Evolutionary conservation across 1,140 invertebrate genomes (phyloP).

Genomic region (Xylocopa sonorina): DNA sequence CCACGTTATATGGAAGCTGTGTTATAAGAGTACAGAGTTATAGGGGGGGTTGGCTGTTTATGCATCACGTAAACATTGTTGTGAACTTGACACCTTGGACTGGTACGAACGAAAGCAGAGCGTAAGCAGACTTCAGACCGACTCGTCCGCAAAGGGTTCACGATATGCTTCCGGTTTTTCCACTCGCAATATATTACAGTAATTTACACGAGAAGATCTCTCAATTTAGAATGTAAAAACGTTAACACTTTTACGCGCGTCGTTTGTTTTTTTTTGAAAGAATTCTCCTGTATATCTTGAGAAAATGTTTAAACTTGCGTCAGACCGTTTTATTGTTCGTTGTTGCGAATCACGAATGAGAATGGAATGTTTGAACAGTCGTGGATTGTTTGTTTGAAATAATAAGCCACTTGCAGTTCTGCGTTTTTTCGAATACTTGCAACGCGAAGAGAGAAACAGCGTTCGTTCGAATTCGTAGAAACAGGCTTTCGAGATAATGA

Average conservation of each 20-base stretch:
- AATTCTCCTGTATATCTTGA: neutral
- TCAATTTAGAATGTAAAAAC: slow-evolving; percentile 1
- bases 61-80: too few relatives aligned
- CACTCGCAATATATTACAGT: slow-evolving; percentile 14
- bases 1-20: too few relatives aligned
- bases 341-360: slow-evolving; percentile 17
- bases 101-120: too few relatives aligned
- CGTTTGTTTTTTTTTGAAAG: neutral
- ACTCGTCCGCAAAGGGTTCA: too few relatives aligned
- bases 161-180: too few relatives aligned
- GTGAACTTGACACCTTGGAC: too few relatives aligned
- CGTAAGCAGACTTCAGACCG: too few relatives aligned
- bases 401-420: slow-evolving; percentile 16
- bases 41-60: too few relatives aligned
- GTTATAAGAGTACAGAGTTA: too few relatives aligned
- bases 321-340: slow-evolving; percentile 10
- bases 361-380: slow-evolving; percentile 20
- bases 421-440: slow-evolving; percentile 32
- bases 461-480: slow-evolving; percentile 41
- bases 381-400: slow-evolving; percentile 3
- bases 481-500: neutral
- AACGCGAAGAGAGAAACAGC: slow-evolving; percentile 13
- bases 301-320: slow-evolving; percentile 19
- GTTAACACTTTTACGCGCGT: slow-evolving; percentile 11
- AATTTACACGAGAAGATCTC: neutral